A percentile compares a stretch with the other conserved stretches of the same genome.
Conservation (phyloP, 2,113 vertebrate species). For the Gyps fulvus region DNA sequence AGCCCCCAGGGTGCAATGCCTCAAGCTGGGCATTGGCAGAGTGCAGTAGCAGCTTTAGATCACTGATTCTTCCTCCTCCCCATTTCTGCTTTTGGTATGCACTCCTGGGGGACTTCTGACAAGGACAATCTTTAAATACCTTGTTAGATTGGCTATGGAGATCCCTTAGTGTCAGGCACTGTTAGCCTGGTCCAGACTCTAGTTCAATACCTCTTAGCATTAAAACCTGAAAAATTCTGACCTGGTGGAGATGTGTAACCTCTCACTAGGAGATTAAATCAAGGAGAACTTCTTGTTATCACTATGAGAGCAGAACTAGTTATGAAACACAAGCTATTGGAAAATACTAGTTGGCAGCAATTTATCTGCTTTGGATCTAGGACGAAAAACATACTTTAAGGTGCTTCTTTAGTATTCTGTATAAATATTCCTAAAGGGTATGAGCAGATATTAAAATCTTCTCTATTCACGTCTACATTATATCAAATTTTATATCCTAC, state of each 20-base stretch:
- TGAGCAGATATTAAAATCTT: slow-evolving; percentile 9
- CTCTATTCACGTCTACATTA: neutral
- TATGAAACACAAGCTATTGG: neutral
- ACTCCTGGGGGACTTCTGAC: neutral
- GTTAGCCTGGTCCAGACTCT: neutral
- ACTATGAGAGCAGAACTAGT: neutral
- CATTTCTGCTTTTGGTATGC: neutral
- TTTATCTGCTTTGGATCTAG: neutral
- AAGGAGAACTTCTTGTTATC: neutral
- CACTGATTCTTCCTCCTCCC: neutral
- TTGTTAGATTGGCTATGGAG: neutral
- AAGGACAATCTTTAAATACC: neutral
- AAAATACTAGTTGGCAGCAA: neutral
- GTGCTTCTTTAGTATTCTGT: neutral
- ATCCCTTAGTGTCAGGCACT: neutral
- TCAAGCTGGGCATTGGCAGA: neutral
- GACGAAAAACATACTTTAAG: neutral
- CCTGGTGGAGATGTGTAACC: neutral
- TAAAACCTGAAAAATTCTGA: neutral
- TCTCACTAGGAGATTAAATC: neutral
- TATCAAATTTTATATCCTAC: neutral
- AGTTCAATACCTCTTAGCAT: neutral
- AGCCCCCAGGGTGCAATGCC: neutral
- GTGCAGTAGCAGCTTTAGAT: neutral
- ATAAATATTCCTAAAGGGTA: neutral